Evolutionary conservation across 2,113 vertebrate genomes (phyloP).

Genomic region (Podarcis cretensis): DNA sequence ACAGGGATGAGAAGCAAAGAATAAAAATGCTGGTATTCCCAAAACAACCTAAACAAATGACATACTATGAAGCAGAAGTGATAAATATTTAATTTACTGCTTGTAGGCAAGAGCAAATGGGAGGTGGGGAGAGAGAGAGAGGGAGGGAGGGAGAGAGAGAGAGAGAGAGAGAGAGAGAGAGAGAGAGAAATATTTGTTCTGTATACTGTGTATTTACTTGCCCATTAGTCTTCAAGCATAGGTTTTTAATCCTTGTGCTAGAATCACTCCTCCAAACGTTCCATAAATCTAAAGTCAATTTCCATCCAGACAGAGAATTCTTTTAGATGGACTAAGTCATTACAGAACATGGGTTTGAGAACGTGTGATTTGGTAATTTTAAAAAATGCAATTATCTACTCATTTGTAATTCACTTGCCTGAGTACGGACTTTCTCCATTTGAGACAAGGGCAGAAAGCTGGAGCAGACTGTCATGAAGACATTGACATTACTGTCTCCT

Average conservation of each 20-base stretch:
- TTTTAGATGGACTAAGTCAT: constrained; percentile 22
- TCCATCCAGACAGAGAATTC: constrained; percentile 16
- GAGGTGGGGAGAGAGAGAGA: accelerated
- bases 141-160: background rate
- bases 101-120: background rate
- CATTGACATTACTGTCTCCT: background rate
- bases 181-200: accelerated
- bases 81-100: background rate
- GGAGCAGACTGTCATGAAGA: background rate
- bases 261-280: accelerated
- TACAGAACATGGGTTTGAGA: background rate
- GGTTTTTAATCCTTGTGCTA: background rate
- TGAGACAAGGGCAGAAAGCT: background rate
- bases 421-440: background rate
- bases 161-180: background rate
- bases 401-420: background rate
- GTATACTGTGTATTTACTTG: accelerated
- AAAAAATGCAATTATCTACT: background rate
- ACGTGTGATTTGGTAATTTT: background rate
- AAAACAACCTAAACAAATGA: constrained; percentile 10
- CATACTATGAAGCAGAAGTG: background rate
- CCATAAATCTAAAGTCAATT: constrained; percentile 14
- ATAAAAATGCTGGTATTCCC: background rate
- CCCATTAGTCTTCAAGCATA: background rate
- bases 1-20: background rate